Percentiles rank a stretch among this genome's conserved stretches.
Evolutionary conservation across 2,888 invertebrate species (phyloP).

Genomic region (Leptinotarsa peninsularis): DNA sequence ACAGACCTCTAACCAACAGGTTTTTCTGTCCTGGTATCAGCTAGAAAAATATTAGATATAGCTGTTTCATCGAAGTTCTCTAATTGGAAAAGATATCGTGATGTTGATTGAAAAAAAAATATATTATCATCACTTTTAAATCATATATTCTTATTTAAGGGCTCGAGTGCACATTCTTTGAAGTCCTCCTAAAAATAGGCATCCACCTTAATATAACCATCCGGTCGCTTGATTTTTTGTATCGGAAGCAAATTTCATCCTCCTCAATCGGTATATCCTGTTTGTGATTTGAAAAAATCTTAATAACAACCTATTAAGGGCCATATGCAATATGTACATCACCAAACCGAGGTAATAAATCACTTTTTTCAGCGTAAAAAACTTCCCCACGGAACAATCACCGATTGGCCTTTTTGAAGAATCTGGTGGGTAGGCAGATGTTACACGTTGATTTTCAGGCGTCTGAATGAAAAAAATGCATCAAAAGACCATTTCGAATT

Average conservation of each 20-base stretch:
- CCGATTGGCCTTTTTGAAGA: conserved; percentile 50
- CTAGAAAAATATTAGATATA: too few relatives aligned
- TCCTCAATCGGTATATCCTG: conserved; percentile 52
- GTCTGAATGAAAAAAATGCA: conserved; percentile 43
- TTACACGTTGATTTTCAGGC: conserved; percentile 46
- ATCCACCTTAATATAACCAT: conserved; percentile 27
- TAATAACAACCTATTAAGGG: conserved; percentile 48
- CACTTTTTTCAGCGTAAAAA: conserved; percentile 54
- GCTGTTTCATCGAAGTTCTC: too few relatives aligned
- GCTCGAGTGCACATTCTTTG: background rate
- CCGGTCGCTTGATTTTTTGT: conserved; percentile 35
- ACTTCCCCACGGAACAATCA: conserved; percentile 57
- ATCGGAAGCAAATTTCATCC: conserved; percentile 48
- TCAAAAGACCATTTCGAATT: conserved; percentile 44
- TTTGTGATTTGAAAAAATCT: conserved; percentile 54
- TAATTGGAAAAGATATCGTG: too few relatives aligned
- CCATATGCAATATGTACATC: conserved; percentile 56
- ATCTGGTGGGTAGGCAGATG: conserved; percentile 56
- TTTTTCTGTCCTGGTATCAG: too few relatives aligned
- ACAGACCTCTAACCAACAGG: too few relatives aligned
- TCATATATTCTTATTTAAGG: background rate
- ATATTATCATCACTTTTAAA: too few relatives aligned
- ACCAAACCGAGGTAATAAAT: conserved; percentile 53
- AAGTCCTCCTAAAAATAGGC: conserved; percentile 1
- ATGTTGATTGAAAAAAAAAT: too few relatives aligned